These are phyloP conservation scores for Pogonocherus hispidulus DNA, from an alignment of 2,888 invertebrate genomes.

Conservation along the genomic window DNA sequence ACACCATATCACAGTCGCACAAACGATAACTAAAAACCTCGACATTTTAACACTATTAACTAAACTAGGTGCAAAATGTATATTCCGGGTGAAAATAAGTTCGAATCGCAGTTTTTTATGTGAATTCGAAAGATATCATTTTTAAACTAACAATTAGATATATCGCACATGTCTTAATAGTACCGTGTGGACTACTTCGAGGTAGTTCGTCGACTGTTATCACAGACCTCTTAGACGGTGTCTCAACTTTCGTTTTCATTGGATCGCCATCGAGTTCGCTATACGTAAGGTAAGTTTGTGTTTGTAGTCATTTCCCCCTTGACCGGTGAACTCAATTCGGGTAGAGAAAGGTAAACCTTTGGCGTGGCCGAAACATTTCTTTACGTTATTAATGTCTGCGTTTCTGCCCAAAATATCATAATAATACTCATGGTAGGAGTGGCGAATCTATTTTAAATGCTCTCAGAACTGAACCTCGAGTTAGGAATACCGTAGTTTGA, in stretches of 20 bases:
- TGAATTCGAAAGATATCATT: conserved; percentile 18
- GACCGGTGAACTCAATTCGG: conserved; percentile 22
- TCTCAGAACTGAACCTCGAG: too few relatives aligned
- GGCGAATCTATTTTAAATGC: too few relatives aligned
- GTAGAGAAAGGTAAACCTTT: conserved; percentile 41
- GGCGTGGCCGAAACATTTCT: conserved; percentile 48
- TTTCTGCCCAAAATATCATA: conserved; percentile 16
- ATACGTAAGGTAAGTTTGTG: conserved; percentile 25
- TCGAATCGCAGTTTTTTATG: not conserved
- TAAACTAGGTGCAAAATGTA: not conserved
- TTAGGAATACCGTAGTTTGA: too few relatives aligned
- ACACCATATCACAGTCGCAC: conserved; percentile 46
- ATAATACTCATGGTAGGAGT: too few relatives aligned
- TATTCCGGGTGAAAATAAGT: not conserved
- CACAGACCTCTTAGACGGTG: conserved; percentile 35
- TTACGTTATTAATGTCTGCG: conserved; percentile 34
- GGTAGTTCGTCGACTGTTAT: conserved; percentile 42
- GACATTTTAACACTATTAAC: conserved; percentile 33
- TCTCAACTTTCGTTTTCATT: conserved; percentile 53
- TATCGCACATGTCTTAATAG: conserved; percentile 21
- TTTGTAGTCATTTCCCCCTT: conserved; percentile 38
- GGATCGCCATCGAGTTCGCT: conserved; percentile 41
- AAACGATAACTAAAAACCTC: conserved; percentile 34
- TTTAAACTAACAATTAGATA: conserved; percentile 5
- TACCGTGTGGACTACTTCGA: conserved; percentile 31